Base-by-base conservation (phyloP, 2,797 vertebrate genomes). In the Hypotaenidia philippensis region DNA sequence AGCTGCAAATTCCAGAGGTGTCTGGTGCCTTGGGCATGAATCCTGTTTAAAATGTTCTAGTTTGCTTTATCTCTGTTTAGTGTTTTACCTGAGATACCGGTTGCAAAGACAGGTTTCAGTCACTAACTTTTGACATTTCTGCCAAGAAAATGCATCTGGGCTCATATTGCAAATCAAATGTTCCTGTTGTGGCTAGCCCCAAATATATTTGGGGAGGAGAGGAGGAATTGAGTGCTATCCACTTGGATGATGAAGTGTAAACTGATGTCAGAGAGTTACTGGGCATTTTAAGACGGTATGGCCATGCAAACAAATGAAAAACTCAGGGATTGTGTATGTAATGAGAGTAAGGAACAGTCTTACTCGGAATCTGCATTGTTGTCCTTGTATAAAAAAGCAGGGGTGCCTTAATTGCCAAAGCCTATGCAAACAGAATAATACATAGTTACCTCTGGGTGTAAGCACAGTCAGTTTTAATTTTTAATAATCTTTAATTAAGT, bases 401-500 rank as follows among this genome's bases (percentile, higher is more conserved):
- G 3, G 15, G 36, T 47, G 21, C 11, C 11, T 93, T 75, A 64
- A 85, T 45, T 87, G 29, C 38, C 57, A 86, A 83, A 86, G 40
- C 4, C 57, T 71, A 17, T 83, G 36, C 17, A 74, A 52, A 63
- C 50, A 79, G 59, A 75, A 20, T 41, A 91, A 57, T 72, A 26
- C 25, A 41, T n/a, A 45, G 41, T 72, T 41, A 66, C 40, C 11
- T 88, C 84, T 88, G n/a, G 66, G 56, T 76, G 60, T 23, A 11
- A 90, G 4, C 83, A 29, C 6, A 36, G 17, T 38, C 27, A 40
- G 22, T 40, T 88, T 94, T 79, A 83, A 90, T 83, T 94, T 86
- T 91, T 95, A 91, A 93, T 96, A 53, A 29, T 74, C 56, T 83
- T 90, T 81, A 66, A 86, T 91, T 78, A 87, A 87, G 59, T 45